A percentile compares a stretch with the other conserved stretches of the same genome.
Evolutionary conservation across 2,888 invertebrate genomes (phyloP).

Genomic region (Penaeus monodon): DNA sequence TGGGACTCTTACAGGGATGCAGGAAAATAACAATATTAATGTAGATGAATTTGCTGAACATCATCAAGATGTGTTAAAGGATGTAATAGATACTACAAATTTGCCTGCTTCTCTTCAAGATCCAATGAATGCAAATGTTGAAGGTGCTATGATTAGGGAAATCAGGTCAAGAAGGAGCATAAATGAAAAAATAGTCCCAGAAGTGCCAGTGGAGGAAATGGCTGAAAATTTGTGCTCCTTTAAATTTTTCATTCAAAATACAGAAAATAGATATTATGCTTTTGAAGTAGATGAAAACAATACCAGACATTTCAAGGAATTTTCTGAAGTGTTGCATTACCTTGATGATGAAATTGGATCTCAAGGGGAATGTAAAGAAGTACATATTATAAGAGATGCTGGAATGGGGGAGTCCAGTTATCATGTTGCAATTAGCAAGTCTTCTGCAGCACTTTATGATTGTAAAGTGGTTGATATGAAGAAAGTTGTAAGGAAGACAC

Average conservation of each 20-base stretch:
- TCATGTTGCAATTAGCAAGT: slow-evolving; percentile 38
- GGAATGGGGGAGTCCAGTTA: slow-evolving; percentile 26
- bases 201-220: too few species aligned
- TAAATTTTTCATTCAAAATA: background rate
- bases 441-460: slow-evolving; percentile 34
- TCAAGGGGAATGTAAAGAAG: slow-evolving; percentile 38
- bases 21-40: too few species aligned
- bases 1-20: too few species aligned
- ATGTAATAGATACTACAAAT: too few species aligned
- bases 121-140: too few species aligned
- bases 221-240: background rate
- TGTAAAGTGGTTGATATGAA: slow-evolving; percentile 40
- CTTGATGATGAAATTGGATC: slow-evolving; percentile 38
- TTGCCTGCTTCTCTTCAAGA: too few species aligned
- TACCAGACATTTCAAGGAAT: slow-evolving; percentile 32
- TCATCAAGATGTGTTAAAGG: too few species aligned
- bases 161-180: too few species aligned
- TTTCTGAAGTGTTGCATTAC: slow-evolving; percentile 39
- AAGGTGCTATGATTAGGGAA: too few species aligned
- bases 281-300: slow-evolving; percentile 29
- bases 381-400: slow-evolving; percentile 30
- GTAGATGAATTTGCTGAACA: too few species aligned
- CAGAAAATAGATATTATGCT: background rate
- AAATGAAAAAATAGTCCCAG: too few species aligned
- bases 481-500: background rate